phyloP scores from a whole-genome alignment of 2,888 invertebrate species.

The Phyto melanocephala region DNA sequence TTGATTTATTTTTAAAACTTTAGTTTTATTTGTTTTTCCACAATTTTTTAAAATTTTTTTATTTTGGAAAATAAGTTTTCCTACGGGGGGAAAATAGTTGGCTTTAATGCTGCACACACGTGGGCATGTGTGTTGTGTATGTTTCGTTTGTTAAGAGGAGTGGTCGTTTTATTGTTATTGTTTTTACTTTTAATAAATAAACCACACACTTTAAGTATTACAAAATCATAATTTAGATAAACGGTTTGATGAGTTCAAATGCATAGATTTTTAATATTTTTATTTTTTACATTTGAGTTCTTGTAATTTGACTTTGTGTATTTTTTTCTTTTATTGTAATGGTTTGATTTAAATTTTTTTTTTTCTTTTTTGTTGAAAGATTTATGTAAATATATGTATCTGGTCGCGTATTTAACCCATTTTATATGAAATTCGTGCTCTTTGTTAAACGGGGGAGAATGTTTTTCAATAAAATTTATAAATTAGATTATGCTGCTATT shows the following conservation, averaged over 20 bases:
- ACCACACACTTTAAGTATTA: slow-evolving; percentile 29
- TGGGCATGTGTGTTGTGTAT: slow-evolving; percentile 3
- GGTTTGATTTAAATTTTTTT: not conserved
- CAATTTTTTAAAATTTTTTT: not conserved
- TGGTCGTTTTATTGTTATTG: not conserved
- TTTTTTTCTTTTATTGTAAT: not conserved
- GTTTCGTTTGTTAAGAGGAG: slow-evolving; percentile 18
- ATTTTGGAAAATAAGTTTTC: not conserved
- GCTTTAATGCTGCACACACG: not conserved
- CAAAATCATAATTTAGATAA: slow-evolving; percentile 44
- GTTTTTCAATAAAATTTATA: not conserved
- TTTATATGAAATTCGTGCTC: not conserved
- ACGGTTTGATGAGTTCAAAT: slow-evolving; percentile 28
- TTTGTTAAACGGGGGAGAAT: not conserved
- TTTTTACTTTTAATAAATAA: slow-evolving; percentile 26
- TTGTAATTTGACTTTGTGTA: not conserved
- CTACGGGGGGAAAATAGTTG: not conserved
- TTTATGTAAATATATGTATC: not conserved
- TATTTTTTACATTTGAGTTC: not conserved
- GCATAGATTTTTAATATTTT: not conserved
- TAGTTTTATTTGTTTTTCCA: not conserved
- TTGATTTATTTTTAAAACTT: slow-evolving; percentile 10
- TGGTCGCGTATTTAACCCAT: not conserved
- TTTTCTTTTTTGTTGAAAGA: not conserved
- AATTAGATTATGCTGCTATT: not conserved